Base-by-base conservation (phyloP, 1,140 invertebrate species). In the Meloidogyne hapla region DNA sequence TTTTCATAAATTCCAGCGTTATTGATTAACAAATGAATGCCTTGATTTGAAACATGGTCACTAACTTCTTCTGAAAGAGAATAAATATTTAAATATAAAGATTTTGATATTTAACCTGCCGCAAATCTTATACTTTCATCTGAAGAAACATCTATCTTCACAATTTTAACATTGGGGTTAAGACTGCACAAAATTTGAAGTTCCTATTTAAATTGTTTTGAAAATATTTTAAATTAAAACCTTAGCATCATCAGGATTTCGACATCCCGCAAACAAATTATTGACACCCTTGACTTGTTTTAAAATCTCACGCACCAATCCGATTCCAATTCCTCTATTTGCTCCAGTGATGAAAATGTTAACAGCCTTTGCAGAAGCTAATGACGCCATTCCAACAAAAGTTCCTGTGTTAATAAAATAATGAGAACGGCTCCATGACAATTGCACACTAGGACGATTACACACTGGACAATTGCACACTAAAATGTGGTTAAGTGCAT, bases 281-380 rank as follows among this genome's bases (percentile, higher is more conserved):
- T 82, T 62, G 0, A 81, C 66, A 12, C 65, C 76, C 8, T 61
- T 48, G 18, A 70, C 25, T 40, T 74, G 21, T n/a, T 56, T 56
- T 8, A 77, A 8, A 2, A 80, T 38, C 18, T 77, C 61, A 45
- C 42, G 38, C 38, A 81, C 74, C 45, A 81, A 65, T 45, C 80
- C 76, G 5, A 81, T 64, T 23, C 80, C 80, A 33, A 81, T 78
- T 18, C 80, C 80, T 42, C 80, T 67, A 74, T 81, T 81, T 3
- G 80, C 78, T 4, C 80, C 80, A 28, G 79, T 81, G 23, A 81
- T 69, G 25, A 81, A 75, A 73, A 82, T 61, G 74, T 81, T 80
- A 9, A 38, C 69, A 12, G 18, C 18, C n/a, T 56, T 56, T 56
- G 18, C 18, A 8, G 48, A 56, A 56, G 48, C 6, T 56, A 56